A percentile compares a stretch with the other conserved stretches of the same genome.
phyloP scores from a whole-genome alignment of 2,797 vertebrate genomes.

The Furcifer pardalis region DNA sequence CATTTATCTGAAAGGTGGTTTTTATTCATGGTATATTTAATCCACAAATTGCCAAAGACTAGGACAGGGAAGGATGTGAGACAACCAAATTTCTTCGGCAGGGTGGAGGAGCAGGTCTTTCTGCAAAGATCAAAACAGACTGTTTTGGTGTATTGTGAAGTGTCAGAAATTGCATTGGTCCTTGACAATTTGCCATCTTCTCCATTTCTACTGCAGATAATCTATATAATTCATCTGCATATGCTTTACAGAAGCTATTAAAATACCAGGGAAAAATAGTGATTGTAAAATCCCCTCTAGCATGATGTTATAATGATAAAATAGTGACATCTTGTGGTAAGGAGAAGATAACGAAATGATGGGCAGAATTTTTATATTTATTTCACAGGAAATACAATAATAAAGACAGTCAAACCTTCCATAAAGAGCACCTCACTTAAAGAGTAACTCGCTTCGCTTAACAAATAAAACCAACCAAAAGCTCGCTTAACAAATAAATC shows the following conservation, averaged over 20 bases:
- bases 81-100: accelerated
- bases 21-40: accelerated
- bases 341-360: conserved; percentile 27
- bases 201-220: conserved; percentile 49
- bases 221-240: conserved; percentile 51
- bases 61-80: background rate
- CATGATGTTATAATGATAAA: conserved; percentile 55
- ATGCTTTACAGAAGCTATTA: conserved; percentile 53
- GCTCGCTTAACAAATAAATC: no score
- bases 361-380: background rate
- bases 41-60: background rate
- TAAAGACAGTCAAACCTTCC: no score
- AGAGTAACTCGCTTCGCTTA: no score
- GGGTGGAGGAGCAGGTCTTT: background rate
- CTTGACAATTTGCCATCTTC: conserved; percentile 58
- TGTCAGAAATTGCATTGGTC: conserved; percentile 49
- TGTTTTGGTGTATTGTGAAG: conserved; percentile 29
- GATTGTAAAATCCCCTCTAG: conserved; percentile 18
- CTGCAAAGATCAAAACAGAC: background rate
- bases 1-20: accelerated
- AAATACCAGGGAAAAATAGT: conserved; percentile 41
- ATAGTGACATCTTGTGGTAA: conserved; percentile 77
- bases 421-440: no score
- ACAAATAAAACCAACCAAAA: no score
- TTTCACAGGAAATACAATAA: background rate